Conservation (phyloP, 2,888 invertebrate genomes). For the Meghimatium bilineatum region DNA sequence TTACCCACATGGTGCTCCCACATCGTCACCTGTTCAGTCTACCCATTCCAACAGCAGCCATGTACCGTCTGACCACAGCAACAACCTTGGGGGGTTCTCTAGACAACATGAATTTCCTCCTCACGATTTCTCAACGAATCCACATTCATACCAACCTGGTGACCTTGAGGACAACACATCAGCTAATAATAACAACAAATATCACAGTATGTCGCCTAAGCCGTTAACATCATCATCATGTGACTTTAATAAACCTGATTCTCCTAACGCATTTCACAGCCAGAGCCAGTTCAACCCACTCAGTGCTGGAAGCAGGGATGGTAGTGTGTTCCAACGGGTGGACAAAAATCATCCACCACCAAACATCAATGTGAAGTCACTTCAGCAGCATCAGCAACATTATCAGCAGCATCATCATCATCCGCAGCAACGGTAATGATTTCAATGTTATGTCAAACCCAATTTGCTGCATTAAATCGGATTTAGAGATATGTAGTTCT, state of each 20-base stretch:
- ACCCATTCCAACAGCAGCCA: constrained; percentile 40
- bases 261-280: constrained; percentile 18
- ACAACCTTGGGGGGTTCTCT: constrained; percentile 16
- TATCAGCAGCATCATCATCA: constrained; percentile 19
- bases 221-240: constrained; percentile 32
- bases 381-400: constrained; percentile 59
- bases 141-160: constrained; percentile 10
- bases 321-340: constrained; percentile 49
- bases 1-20: constrained; percentile 61
- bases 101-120: neutral
- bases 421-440: constrained; percentile 33
- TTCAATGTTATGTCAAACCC: neutral
- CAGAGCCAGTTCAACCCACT: neutral
- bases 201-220: constrained; percentile 34
- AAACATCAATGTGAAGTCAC: constrained; percentile 71
- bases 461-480: no score
- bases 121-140: constrained; percentile 4
- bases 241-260: constrained; percentile 39
- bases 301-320: constrained; percentile 20
- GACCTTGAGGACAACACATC: constrained; percentile 15
- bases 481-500: no score
- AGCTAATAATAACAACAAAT: constrained; percentile 17
- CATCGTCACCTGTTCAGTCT: constrained; percentile 52
- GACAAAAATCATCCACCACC: constrained; percentile 63
- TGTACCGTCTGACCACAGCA: constrained; percentile 32